Evolutionary conservation across 2,797 vertebrate genomes (phyloP), one percentile per base, ranked within the genome.

Genomic region (Hypotaenidia philippensis): DNA sequence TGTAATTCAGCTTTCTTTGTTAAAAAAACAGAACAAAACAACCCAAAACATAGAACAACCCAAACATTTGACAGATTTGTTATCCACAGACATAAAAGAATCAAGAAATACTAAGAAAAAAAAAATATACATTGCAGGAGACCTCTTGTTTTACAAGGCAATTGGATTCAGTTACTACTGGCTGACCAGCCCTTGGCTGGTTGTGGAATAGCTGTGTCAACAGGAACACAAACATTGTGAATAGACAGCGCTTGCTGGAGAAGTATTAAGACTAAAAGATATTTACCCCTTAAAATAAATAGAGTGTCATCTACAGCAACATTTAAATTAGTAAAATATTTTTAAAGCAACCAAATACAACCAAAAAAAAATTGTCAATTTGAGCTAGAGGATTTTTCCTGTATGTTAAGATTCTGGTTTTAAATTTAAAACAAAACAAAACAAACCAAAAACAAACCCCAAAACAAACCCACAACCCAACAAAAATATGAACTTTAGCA

Each of bases 261-360:
- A 93, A 92, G 85, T 80, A 87, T 95, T 94, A 96, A 95, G 93
- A 96, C 95, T 96, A 94, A 83, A 94, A 97, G 64, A 91, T 91
- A 96, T 93, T 96, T 97, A 93, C 90, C 86, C 93, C 83, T 95
- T 96, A 79, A 96, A 97, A 96, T 96, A 96, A 97, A 97, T 96
- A 96, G 79, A 95, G 41, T 61, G 66, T 82, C 79, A 94, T 93
- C 96, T 96, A 97, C 47, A 90, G 94, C 72, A 93, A 93, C 84
- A 76, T 66, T 97, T 96, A 97, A 96, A 96, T 97, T 96, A 97
- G 96, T 94, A 93, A 89, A 95, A 92, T 85, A 60, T 88, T 93
- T 94, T 90, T 91, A 95, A 95, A 94, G 91, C 93, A 96, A 94
- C 78, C 91, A 90, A 91, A 94, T 90, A 22, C 18, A 96, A 96